These are phyloP conservation scores for Caenorhabditis japonica DNA, from an alignment of 2,888 invertebrate species.

Conservation along the genomic window DNA sequence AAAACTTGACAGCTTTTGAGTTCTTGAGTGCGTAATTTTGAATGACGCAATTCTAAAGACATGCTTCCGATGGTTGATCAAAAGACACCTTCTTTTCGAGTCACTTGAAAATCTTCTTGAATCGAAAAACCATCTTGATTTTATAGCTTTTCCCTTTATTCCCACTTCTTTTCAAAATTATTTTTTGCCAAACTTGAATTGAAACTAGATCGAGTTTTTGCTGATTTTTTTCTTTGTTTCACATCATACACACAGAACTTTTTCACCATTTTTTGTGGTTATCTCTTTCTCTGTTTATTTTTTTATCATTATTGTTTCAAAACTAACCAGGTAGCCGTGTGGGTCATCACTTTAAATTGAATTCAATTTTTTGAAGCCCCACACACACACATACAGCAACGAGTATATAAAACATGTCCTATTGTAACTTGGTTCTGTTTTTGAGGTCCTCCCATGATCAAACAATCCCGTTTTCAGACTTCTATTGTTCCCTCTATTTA, in stretches of 20 bases:
- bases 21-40: slow-evolving; percentile 33
- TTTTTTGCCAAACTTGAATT: slow-evolving; percentile 2
- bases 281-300: slow-evolving; percentile 16
- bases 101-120: slow-evolving; percentile 32
- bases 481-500: slow-evolving; percentile 26
- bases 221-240: slow-evolving; percentile 20
- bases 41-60: slow-evolving; percentile 38
- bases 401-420: slow-evolving; percentile 54
- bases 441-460: slow-evolving; percentile 22
- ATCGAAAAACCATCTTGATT: slow-evolving; percentile 14
- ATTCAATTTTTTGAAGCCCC: slow-evolving; percentile 7
- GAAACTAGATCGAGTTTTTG: slow-evolving; percentile 20
- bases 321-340: slow-evolving; percentile 11
- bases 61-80: slow-evolving; percentile 32
- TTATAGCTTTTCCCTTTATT: not conserved
- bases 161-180: not conserved
- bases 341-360: slow-evolving; percentile 28
- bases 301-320: slow-evolving; percentile 17
- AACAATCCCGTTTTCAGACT: slow-evolving; percentile 47
- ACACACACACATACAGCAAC: slow-evolving; percentile 17
- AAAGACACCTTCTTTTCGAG: slow-evolving; percentile 16
- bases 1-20: slow-evolving; percentile 12
- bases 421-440: slow-evolving; percentile 45
- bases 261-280: slow-evolving; percentile 8
- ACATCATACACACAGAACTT: too few species aligned